Conservation (phyloP, 2,797 vertebrate species). For the Neosilurus hyrtlii region DNA sequence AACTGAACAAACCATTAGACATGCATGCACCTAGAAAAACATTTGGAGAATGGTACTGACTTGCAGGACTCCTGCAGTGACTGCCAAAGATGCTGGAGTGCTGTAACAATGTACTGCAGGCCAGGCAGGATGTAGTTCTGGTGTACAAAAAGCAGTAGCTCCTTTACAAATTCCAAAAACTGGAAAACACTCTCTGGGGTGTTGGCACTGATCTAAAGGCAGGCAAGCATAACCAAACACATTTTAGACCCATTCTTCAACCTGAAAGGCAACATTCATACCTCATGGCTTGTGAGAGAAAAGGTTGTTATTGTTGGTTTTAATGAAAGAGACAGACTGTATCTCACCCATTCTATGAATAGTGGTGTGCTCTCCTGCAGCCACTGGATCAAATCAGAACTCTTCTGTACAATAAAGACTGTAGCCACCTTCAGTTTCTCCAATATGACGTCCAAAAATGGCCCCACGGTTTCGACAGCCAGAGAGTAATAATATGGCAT, state of each 20-base stretch:
- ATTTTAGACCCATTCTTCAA: neutral
- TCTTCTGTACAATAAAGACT: conserved; percentile 64
- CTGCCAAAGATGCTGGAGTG: conserved; percentile 75
- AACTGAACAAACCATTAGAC: neutral
- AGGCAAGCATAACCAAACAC: neutral
- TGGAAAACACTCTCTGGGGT: conserved; percentile 79
- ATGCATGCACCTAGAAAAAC: neutral
- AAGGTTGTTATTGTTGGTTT: neutral
- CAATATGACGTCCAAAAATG: conserved; percentile 73
- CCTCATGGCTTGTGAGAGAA: neutral
- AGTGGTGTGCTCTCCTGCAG: conserved; percentile 69
- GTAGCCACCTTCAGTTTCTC: conserved; percentile 62
- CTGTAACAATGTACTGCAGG: conserved; percentile 63
- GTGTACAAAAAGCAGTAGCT: conserved; percentile 80
- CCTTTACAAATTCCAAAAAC: conserved; percentile 70
- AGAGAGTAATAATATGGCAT: conserved; percentile 75
- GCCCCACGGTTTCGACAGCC: conserved; percentile 66
- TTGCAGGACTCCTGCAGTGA: conserved; percentile 83
- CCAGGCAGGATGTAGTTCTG: conserved; percentile 77
- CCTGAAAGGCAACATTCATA: neutral
- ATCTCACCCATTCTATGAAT: conserved; percentile 79
- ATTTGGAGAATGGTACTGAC: conserved; percentile 68
- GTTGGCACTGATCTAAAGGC: conserved; percentile 69
- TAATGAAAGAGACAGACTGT: neutral
- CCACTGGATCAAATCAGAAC: conserved; percentile 70